Percentiles rank a stretch among this genome's conserved stretches.
Conservation (phyloP, 2,797 vertebrate species). For the Dipus sagitta region DNA sequence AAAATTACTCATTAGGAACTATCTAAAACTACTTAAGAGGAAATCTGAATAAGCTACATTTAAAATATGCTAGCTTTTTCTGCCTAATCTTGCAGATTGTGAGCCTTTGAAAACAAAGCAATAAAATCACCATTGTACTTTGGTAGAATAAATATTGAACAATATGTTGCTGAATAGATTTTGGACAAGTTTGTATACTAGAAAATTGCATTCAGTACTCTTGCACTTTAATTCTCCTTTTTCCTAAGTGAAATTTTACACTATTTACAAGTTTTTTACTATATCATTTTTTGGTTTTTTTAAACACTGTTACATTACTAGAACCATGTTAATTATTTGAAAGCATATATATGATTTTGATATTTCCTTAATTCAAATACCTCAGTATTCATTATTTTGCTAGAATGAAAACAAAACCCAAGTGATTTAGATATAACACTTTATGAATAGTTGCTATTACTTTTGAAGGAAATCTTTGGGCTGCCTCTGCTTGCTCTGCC, state of each 20-base stretch:
- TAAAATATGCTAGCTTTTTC: not conserved
- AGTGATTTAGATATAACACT: not conserved
- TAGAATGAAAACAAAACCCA: not conserved
- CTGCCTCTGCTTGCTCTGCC: not conserved
- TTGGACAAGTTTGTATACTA: not conserved
- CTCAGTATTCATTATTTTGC: not conserved
- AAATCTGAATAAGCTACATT: not conserved
- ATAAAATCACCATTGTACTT: not conserved
- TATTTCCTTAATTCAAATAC: not conserved
- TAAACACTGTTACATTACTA: not conserved
- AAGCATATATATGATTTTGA: not conserved
- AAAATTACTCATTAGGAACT: not conserved
- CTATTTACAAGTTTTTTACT: not conserved
- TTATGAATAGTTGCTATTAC: not conserved
- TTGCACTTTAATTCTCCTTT: too few relatives aligned
- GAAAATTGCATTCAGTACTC: too few relatives aligned
- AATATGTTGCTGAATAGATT: not conserved
- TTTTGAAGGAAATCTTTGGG: not conserved
- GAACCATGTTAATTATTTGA: not conserved
- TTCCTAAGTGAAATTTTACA: not conserved
- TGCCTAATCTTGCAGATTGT: not conserved
- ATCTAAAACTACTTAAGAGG: not conserved
- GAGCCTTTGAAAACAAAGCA: slow-evolving; percentile 11
- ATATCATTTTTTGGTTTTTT: not conserved
- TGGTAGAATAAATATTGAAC: not conserved